Conservation (phyloP, 1,140 invertebrate species). For the Papilio polyxenes region DNA sequence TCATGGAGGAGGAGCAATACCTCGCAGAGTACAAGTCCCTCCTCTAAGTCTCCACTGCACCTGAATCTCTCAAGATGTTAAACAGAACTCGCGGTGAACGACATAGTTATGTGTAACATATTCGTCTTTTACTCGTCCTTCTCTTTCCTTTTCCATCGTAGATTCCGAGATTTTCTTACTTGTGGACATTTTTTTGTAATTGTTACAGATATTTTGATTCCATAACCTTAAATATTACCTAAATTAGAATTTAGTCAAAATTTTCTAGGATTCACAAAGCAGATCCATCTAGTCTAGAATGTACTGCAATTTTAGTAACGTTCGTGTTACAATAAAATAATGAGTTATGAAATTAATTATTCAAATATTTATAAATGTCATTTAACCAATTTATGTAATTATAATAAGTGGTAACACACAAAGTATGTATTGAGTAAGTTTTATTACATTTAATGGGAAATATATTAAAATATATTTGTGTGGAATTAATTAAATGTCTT, state of each 20-base stretch:
- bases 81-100: too few relatives aligned
- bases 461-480: background rate
- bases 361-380: background rate
- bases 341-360: background rate
- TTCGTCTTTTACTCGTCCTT: background rate
- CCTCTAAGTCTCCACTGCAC: conserved; percentile 58
- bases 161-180: too few relatives aligned
- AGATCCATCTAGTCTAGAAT: too few relatives aligned
- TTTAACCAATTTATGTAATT: background rate
- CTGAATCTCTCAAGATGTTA: too few relatives aligned
- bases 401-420: background rate
- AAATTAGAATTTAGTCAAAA: too few relatives aligned
- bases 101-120: background rate
- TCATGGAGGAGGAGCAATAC: conserved; percentile 83
- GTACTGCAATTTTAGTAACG: too few relatives aligned
- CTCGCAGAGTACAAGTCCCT: conserved; percentile 83
- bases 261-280: too few relatives aligned
- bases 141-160: background rate
- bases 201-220: too few relatives aligned
- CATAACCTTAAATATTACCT: too few relatives aligned
- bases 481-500: background rate
- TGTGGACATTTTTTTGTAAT: too few relatives aligned
- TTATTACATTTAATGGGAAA: background rate
- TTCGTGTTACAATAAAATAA: background rate
- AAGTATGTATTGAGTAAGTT: background rate